Evolutionary conservation across 2,797 vertebrate species (phyloP), one percentile per base, ranked within the genome.

Genomic region (Ibycter americanus): DNA sequence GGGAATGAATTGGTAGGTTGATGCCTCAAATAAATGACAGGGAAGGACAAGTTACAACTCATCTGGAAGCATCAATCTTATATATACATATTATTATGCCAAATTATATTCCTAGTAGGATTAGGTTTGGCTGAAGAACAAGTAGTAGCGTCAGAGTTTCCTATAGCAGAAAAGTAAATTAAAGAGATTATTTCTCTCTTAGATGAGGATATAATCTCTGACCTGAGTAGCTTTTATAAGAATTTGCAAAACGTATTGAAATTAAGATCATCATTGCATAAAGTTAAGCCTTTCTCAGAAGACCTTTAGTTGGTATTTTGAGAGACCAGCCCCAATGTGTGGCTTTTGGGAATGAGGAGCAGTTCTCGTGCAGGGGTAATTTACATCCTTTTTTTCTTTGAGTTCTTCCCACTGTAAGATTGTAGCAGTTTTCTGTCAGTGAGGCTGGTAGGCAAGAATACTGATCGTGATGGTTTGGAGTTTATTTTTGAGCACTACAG

Each of bases 101-200:
- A 94, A 70, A 93, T 96, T 92, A 86, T 93, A 91, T 95, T 96
- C 89, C 94, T 94, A 63, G 76, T 79, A 86, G 94, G 85, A 82
- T 92, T 94, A 82, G 92, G 89, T 92, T 97, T 97, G 95, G 89
- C 80, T 91, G 73, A 88, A 91, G 66, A 86, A 42, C 93, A 94
- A 86, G 36, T 76, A 79, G 61, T 81, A 92, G 81, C 80, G 65
- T 89, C 0, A 4, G 65, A 83, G 62, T 93, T 96, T 85, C 47
- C 82, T 78, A 12, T 40, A 82, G 54, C 51, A 96, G 66, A 91
- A 93, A 81, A 92, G 65, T 44, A 78, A 94, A 4, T 79, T 61
- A 52, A 85, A 82, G 71, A 87, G 38, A 73, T 25, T 54, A 7
- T 89, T 93, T 84, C 55, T 83, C 17, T 91, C 31, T 42, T 89